Evolutionary conservation across 1,140 invertebrate genomes (phyloP), one percentile per base, ranked within the genome.

Genomic region (Anthonomus grandis): DNA sequence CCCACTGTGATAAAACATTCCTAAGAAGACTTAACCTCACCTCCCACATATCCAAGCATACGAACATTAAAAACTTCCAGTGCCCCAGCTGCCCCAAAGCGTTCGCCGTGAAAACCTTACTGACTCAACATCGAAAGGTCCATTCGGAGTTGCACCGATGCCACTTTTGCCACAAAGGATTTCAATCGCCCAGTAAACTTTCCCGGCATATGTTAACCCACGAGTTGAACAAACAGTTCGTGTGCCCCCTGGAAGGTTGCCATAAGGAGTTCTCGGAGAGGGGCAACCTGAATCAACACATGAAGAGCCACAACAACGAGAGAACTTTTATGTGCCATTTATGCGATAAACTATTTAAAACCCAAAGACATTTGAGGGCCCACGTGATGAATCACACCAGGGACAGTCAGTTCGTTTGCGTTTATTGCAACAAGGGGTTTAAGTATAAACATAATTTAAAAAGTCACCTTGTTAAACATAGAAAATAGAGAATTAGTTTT

Each of bases 1-100:
- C 46, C 6, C 46, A 48, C 21, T 48, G 46, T 48, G 46, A 48
- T 21, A 48, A 48, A 21, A 48, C 15, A 27, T 48, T 48, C 25
- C 15, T 18, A 17, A 13, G 46, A 36, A 27, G 46, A 6, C 34
- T 4, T 21, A 48, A 36, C 22, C 22, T 48, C n/a, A 48, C 21
- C 24, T 25, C 46, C 22, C 46, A 48, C 17, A 48, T 48, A 15
- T 31, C 46, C 12, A 13, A 17, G 2, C 46, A 48, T 19, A 48
- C 46, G 10, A 48, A 48, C 21, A 34, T 48, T 6, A 48, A 19
- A 15, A 15, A 15, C 1, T 48, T 31, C 25, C 6, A 21, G 1
- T 50, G 48, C 39, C 23, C 9, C 1, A 38, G 3, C n/a, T 50
- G 48, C 21, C 15, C 48, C 1, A 50, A 50, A 50, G 18, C 48